phyloP scores from a whole-genome alignment of 1,140 invertebrate genomes.

The Platorchestia sp. region DNA sequence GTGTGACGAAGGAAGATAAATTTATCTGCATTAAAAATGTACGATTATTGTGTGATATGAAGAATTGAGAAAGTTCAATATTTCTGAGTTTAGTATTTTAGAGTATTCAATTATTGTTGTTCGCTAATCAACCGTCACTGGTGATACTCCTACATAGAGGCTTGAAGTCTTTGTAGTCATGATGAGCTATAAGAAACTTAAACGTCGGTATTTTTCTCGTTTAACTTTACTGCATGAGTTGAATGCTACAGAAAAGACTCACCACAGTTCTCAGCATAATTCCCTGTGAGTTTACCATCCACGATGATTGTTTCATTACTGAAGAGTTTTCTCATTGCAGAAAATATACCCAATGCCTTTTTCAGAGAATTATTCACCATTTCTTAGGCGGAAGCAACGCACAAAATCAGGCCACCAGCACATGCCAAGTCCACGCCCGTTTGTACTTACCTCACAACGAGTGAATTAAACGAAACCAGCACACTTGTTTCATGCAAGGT shows the following conservation, averaged over 20 bases:
- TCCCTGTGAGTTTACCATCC: too few relatives aligned
- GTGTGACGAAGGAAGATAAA: too few relatives aligned
- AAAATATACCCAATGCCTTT: not conserved
- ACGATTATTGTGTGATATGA: too few relatives aligned
- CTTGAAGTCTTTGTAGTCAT: too few relatives aligned
- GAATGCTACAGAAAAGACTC: too few relatives aligned
- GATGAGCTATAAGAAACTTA: too few relatives aligned
- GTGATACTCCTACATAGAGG: not conserved
- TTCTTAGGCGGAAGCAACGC: not conserved
- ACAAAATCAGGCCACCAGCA: not conserved
- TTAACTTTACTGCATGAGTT: too few relatives aligned
- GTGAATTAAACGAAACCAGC: not conserved
- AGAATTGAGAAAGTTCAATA: too few relatives aligned
- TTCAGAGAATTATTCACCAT: not conserved
- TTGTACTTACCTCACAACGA: not conserved
- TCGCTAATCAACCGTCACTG: not conserved
- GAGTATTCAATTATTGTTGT: not conserved
- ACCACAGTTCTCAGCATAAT: too few relatives aligned
- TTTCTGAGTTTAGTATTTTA: not conserved
- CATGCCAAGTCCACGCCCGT: not conserved
- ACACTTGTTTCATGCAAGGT: not conserved
- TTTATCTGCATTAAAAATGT: too few relatives aligned
- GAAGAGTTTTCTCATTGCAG: not conserved
- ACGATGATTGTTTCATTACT: too few relatives aligned
- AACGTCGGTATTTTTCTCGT: too few relatives aligned